Evolutionary conservation across 2,797 vertebrate genomes (phyloP), one percentile per base, ranked within the genome.

Genomic region (Ptychadena robeensis): DNA sequence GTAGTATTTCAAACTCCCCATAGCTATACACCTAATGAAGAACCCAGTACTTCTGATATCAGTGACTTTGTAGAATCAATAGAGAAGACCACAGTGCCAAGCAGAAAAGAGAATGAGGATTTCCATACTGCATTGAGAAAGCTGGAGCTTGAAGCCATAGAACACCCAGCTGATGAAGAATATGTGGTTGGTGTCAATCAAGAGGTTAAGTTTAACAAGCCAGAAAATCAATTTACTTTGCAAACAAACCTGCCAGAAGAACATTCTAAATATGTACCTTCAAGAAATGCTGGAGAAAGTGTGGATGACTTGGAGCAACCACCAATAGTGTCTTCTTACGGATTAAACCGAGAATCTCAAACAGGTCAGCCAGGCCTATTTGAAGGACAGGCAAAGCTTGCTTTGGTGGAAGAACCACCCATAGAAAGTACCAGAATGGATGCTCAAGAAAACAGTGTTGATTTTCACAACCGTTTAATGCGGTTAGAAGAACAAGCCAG

Each of bases 141-240:
- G 15, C 57, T 64, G 8, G 78, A 80, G 25, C 34, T 63, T 1
- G 78, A 80, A 71, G 53, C 44, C 59, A 25, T 61, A 27, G 25
- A 12, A 4, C 9, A 38, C 9, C 31, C 4, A 5, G 10, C n/a
- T 61, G 8, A 22, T 30, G 76, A 68, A 9, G 57, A 57, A 28
- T 10, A 38, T 65, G n/a, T 27, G 27, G 3, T 28, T 14, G 14
- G 6, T 27, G n/a, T 25, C 2, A 59, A 73, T 25, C 22, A 53
- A 35, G 64, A 74, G 3, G 31, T 38, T 1, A 1, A 11, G 14
- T 72, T 66, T 35, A 9, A 81, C 66, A 73, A 81, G 32, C 66
- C 44, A 57, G 34, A 68, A 25, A 73, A 40, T 0, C 18, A 12
- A 18, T n/a, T 40, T 32, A n/a, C 30, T 27, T 67, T 53, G 9